Evolutionary conservation across 2,888 invertebrate species (phyloP), one percentile per base, ranked within the genome.

Genomic region (Drosophila neutralis): DNA sequence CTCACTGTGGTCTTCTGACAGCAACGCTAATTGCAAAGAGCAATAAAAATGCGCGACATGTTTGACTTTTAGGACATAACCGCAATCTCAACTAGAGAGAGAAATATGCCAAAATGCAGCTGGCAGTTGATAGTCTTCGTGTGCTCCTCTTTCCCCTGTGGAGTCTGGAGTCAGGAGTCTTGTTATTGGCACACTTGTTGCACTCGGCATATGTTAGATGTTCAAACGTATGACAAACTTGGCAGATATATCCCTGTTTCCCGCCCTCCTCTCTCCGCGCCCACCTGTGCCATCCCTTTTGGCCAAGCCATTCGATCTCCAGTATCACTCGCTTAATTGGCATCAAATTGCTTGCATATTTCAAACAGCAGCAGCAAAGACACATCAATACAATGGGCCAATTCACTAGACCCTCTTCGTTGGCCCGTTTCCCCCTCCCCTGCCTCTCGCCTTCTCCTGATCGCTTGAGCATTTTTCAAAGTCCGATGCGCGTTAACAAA

Each of bases 281-380:
- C 53, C 33, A 18, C 27, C 35, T 24, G 5, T 24, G 8, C 10
- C 10, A 13, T 13, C 29, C 48, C 4, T 11, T 61, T 24, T 24
- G 24, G 45, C 27, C 42, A 24, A n/a, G 40, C 36, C 48, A 48
- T 13, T 42, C 33, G 24, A 53, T 66, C 53, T 58, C 69, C 60
- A 72, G 65, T 61, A 60, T 68, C 78, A 73, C 40, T 59, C 79
- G 90, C 87, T 87, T 87, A 87, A 87, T 87, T 87, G 87, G 87
- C 87, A 81, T 90, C 90, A 83, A 90, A 87, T 87, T 74, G 87
- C 90, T 87, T 76, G 90, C 78, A 87, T 87, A 90, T 86, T 90
- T 87, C 77, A 73, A 81, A 78, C 70, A 84, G 62, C 78, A 73
- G 56, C 71, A 74, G 64, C 67, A 80, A 67, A 76, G 81, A 77